Percentiles rank a stretch among this genome's conserved stretches.
Evolutionary conservation across 2,888 invertebrate species (phyloP).

Genomic region (Polydrusus pterygomalis): DNA sequence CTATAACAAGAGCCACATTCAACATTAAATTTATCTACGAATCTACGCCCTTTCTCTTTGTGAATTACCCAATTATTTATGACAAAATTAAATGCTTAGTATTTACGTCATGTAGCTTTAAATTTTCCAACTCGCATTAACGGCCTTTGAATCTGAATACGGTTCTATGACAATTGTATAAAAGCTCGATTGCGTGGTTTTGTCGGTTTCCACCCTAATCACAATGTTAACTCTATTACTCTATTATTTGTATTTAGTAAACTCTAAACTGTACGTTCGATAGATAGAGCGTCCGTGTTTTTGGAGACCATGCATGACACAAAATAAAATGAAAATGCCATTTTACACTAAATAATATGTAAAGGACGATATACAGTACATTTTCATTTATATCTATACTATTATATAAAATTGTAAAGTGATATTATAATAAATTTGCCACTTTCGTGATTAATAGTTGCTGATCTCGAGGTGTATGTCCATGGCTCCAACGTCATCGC

Average conservation of each 20-base stretch:
- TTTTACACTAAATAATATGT: no score
- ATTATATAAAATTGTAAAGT: no score
- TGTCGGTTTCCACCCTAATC: constrained; percentile 17
- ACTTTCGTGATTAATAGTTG: no score
- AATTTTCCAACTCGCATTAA: constrained; percentile 4
- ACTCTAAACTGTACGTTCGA: constrained; percentile 1
- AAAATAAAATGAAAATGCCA: no score
- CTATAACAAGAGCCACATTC: no score
- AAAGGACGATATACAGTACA: no score
- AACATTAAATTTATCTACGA: no score
- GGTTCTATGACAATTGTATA: constrained; percentile 12
- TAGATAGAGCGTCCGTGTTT: constrained; percentile 4
- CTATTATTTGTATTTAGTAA: constrained; percentile 1
- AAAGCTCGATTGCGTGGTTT: constrained; percentile 14
- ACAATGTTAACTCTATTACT: constrained; percentile 15
- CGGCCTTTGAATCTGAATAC: neutral
- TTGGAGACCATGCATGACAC: neutral
- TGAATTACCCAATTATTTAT: neutral
- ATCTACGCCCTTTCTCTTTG: no score
- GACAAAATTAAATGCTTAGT: neutral
- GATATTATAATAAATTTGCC: no score
- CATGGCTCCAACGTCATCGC: no score
- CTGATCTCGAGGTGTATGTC: no score
- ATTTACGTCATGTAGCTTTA: constrained; percentile 1
- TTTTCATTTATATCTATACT: no score